phyloP scores from a whole-genome alignment of 2,113 vertebrate species.

The Scytalopus superciliaris region DNA sequence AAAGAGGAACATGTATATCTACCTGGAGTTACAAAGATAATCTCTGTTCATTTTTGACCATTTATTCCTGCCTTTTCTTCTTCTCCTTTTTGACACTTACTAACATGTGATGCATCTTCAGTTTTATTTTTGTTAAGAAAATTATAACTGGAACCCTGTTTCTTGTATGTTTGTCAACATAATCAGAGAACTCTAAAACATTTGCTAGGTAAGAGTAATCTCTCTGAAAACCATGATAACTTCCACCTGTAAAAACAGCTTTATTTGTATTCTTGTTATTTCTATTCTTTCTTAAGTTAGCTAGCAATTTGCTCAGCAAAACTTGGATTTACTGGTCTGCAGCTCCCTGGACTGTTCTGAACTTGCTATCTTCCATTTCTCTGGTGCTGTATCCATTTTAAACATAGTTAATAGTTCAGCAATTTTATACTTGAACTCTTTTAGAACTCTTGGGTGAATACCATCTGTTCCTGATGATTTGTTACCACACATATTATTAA shows the following conservation, averaged over 20 bases:
- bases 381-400: not conserved
- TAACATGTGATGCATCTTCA: rapidly evolving
- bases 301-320: not conserved
- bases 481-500: not conserved
- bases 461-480: slow-evolving; percentile 4
- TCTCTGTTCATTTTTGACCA: not conserved
- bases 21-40: rapidly evolving
- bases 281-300: not conserved
- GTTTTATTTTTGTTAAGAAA: not conserved
- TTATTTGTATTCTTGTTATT: not conserved
- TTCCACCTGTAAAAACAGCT: not conserved
- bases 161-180: not conserved
- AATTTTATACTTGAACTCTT: not conserved
- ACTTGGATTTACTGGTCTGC: not conserved
- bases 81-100: not conserved
- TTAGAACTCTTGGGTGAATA: not conserved
- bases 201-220: not conserved
- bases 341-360: not conserved
- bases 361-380: not conserved
- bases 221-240: not conserved
- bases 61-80: not conserved
- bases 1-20: not conserved
- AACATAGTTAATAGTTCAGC: not conserved
- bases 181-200: not conserved
- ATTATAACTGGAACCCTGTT: not conserved